These are phyloP conservation scores for Leptobrachium ailaonicum DNA, from an alignment of 2,113 vertebrate species.

Conservation along the genomic window DNA sequence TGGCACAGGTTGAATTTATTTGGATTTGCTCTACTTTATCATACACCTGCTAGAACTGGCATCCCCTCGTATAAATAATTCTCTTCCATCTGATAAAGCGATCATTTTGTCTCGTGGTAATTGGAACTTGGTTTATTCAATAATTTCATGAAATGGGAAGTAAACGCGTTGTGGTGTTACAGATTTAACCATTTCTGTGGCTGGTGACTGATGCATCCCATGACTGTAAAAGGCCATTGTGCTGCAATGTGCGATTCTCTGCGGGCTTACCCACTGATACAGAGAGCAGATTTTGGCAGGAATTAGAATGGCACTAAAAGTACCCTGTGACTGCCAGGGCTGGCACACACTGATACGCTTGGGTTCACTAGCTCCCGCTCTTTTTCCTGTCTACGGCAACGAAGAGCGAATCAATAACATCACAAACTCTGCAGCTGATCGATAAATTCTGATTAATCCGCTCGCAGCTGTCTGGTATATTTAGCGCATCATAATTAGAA, in stretches of 20 bases:
- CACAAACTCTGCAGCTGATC: constrained; percentile 77
- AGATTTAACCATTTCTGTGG: constrained; percentile 25
- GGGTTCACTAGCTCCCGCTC: constrained; percentile 56
- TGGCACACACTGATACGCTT: constrained; percentile 48
- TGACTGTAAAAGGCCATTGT: constrained; percentile 10
- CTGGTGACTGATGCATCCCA: constrained; percentile 9
- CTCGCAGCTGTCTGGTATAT: constrained; percentile 77
- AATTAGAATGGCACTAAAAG: background rate
- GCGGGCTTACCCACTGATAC: constrained; percentile 28
- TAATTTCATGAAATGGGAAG: constrained; percentile 16
- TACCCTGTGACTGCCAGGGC: constrained; percentile 26
- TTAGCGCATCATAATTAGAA: constrained; percentile 98
- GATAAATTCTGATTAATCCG: constrained; percentile 80
- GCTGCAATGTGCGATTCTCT: constrained; percentile 33
- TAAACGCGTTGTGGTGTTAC: constrained; percentile 15
- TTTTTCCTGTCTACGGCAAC: constrained; percentile 62
- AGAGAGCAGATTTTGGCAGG: constrained; percentile 35
- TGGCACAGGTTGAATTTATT: background rate
- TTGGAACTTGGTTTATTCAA: constrained; percentile 11
- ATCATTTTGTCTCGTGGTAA: constrained; percentile 27
- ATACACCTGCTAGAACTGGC: background rate
- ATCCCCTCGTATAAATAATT: background rate
- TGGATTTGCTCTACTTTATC: background rate
- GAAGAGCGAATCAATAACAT: constrained; percentile 79
- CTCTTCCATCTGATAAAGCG: constrained; percentile 10